These are phyloP conservation scores for Orthosia gracilis DNA, from an alignment of 2,888 invertebrate genomes.

Conservation along the genomic window DNA sequence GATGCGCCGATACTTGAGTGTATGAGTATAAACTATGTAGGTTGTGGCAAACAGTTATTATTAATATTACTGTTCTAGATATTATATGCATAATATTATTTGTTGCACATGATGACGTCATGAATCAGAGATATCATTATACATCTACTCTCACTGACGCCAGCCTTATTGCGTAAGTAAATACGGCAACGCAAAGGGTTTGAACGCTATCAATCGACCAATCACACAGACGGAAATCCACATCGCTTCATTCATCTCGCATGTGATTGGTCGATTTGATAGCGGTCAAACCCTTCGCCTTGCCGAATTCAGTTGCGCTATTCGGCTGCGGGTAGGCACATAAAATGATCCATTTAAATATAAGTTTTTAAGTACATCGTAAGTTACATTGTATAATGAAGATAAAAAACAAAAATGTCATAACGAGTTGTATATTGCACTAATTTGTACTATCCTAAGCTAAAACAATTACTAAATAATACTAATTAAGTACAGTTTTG, in stretches of 20 bases:
- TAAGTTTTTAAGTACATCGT: conserved; percentile 53
- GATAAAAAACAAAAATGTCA: conserved; percentile 45
- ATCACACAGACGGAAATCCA: too few relatives aligned
- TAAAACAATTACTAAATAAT: conserved; percentile 57
- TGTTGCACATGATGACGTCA: background rate
- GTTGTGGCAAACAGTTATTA: background rate
- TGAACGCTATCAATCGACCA: too few relatives aligned
- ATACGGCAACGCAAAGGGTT: too few relatives aligned
- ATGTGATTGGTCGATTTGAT: too few relatives aligned
- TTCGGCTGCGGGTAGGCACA: conserved; percentile 35
- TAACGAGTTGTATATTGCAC: conserved; percentile 68
- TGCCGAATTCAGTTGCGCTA: too few relatives aligned
- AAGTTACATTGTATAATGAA: conserved; percentile 18
- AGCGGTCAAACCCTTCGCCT: too few relatives aligned
- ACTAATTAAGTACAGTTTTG: conserved; percentile 69
- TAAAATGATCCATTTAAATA: conserved; percentile 9
- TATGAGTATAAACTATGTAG: background rate
- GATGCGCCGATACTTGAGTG: background rate
- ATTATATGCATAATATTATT: background rate
- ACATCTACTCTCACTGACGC: conserved; percentile 11
- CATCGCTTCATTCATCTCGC: too few relatives aligned
- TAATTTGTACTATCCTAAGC: conserved; percentile 75
- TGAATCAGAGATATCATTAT: conserved; percentile 34
- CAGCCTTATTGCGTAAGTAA: too few relatives aligned
- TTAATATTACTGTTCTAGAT: background rate